These are phyloP conservation scores for Eubasilissa regina DNA, from an alignment of 1,140 invertebrate species.

Conservation along the genomic window DNA sequence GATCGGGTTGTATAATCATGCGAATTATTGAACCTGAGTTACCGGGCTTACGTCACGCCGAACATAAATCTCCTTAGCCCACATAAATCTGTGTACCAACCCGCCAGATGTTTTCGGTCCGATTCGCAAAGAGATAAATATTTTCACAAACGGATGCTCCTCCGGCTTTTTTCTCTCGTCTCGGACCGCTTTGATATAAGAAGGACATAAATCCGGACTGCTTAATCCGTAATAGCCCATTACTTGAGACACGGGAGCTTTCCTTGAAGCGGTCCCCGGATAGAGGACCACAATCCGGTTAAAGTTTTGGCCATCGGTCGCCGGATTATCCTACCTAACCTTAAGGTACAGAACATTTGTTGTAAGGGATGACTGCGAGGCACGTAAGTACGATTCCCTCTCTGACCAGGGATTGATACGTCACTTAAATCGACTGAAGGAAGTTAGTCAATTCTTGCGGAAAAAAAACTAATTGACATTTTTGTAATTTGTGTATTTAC, in stretches of 20 bases:
- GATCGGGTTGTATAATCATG: background rate
- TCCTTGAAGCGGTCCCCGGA: conserved; percentile 49
- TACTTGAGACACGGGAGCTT: conserved; percentile 57
- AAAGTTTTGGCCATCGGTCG: conserved; percentile 53
- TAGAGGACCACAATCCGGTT: conserved; percentile 54
- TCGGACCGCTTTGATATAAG: conserved; percentile 54
- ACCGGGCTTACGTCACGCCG: conserved; percentile 4
- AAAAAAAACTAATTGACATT: background rate
- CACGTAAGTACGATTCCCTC: background rate
- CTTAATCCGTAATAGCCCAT: conserved; percentile 60
- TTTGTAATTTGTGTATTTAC: too few relatives aligned
- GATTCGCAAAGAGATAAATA: conserved; percentile 48
- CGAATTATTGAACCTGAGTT: background rate
- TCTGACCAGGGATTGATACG: conserved; percentile 23
- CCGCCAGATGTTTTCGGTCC: conserved; percentile 21
- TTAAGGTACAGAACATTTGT: conserved; percentile 36
- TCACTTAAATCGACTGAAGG: conserved; percentile 20
- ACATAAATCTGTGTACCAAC: conserved; percentile 36
- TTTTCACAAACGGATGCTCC: conserved; percentile 17
- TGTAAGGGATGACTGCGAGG: conserved; percentile 34
- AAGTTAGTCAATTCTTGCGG: background rate
- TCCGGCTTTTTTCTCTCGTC: conserved; percentile 19
- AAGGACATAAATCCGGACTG: conserved; percentile 54
- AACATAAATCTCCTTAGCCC: background rate
- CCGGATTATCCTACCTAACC: conserved; percentile 47